Base-by-base conservation (phyloP, 2,797 vertebrate genomes). In the Echiichthys vipera region DNA sequence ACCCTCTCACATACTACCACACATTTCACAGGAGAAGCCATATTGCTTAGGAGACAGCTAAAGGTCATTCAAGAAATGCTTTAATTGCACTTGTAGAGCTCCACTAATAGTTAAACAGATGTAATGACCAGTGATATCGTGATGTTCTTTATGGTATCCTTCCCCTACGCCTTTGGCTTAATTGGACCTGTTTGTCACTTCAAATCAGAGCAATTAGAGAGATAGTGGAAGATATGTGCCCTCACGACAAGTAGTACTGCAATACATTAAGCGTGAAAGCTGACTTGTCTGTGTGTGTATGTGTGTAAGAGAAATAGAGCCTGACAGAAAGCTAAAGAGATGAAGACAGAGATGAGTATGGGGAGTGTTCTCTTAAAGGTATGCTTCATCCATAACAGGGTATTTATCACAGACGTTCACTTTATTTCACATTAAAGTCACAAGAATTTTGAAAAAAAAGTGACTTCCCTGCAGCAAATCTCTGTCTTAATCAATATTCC, bases 401-500 rank as follows among this genome's bases (percentile, higher is more conserved):
- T 85, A 78, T 89, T 92, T 86, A 84, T 84, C 76, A 69, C 63
- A 47, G 74, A 80, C 36, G 59, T 54, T 83, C 70, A 59, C 71
- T 88, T 78, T 83, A 71, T 84, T 81, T 88, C 84, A 90, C 89
- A 81, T 90, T 89, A 89, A 88, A 90, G 87, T 87, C 80, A 63
- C 75, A 70, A 84, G 80, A 90, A 92, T 89, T 92, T 93, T 84
- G 67, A 89, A 88, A 47, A 88, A 93, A 47, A 88, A 93, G 91
- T 86, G 84, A 90, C 90, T 91, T 91, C 85, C 88, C 88, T 90
- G 89, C 80, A 86, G 80, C 81, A 88, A 88, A 92, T 88, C 85
- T 81, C 85, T 77, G 65, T 88, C 82, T 89, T 90, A 91, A 94
- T 94, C 94, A 94, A 94, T 95, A 94, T 94, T 94, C 92, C 87